Percentiles rank a stretch among this genome's conserved stretches.
These are phyloP conservation scores for Chloroceryle inda DNA, from an alignment of 2,797 vertebrate species.

Conservation along the genomic window DNA sequence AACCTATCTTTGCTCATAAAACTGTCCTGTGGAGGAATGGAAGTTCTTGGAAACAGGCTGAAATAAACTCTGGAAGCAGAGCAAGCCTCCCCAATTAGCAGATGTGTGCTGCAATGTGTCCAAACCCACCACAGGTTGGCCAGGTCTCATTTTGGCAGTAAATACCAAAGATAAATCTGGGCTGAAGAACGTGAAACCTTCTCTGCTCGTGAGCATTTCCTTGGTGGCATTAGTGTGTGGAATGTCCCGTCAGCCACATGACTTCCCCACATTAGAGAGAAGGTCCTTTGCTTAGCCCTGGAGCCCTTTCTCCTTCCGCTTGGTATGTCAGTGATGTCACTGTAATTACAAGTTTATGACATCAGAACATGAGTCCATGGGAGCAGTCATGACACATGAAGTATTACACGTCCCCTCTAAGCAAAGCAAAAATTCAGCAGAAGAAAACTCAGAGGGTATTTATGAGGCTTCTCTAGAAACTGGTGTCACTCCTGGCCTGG, in stretches of 20 bases:
- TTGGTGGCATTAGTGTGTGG: background rate
- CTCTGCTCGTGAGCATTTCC: background rate
- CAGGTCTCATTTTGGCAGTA: background rate
- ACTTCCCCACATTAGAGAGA: background rate
- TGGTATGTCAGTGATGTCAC: background rate
- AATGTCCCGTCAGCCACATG: background rate
- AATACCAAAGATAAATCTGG: background rate
- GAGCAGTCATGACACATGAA: background rate
- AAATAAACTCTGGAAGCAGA: background rate
- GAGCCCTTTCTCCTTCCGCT: background rate
- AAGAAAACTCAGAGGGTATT: background rate
- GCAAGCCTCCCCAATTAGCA: background rate
- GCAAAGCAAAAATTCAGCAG: background rate
- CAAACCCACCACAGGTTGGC: background rate
- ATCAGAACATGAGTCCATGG: fast-evolving
- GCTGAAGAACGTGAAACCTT: background rate
- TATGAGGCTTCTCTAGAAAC: background rate
- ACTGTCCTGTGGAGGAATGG: background rate
- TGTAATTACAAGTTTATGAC: background rate
- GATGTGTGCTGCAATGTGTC: fast-evolving
- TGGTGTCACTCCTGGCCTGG: background rate
- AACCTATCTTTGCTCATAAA: background rate
- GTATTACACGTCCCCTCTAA: background rate
- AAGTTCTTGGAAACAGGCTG: background rate
- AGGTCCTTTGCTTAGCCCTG: background rate